Evolutionary conservation across 1,140 invertebrate genomes (phyloP), one percentile per base, ranked within the genome.

Genomic region (Wasmannia auropunctata): DNA sequence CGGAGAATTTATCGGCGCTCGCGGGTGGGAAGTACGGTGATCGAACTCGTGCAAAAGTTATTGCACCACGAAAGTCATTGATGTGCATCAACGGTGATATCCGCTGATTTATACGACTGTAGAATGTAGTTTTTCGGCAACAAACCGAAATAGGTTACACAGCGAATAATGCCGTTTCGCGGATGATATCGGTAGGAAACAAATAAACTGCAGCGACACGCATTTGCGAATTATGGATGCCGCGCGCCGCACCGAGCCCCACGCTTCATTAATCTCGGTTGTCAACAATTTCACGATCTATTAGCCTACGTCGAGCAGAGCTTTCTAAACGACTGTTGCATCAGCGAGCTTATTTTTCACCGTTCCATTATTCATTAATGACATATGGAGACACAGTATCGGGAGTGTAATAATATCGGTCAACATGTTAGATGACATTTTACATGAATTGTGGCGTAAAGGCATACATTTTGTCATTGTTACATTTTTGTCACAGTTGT

Each of bases 31-130:
- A 60, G 63, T 54, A 49, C 46, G 31, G 46, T 70, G 79, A 81
- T 81, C 79, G 51, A 56, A 16, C 28, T 25, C 37, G 67, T 22
- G 51, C 40, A 58, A 83, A 83, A 72, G 67, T 83, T 83, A 83
- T 83, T 72, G 51, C 67, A 25, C 67, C 37, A 70, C 67, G 54
- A 74, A 83, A 83, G 69, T 83, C 79, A 83, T 74, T 43, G 79
- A 74, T 83, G 79, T 83, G 67, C 79, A 83, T 83, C 79, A 74
- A 83, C 37, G 77, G 67, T 83, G 79, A 83, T 83, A 83, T 83
- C 51, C 67, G 79, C 6, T 83, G 67, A 83, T 83, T 83, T 74
- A 83, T 83, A 58, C 25, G 37, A 58, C 51, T 46, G 40, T 37
- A 56, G 46, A 56, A 56, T 60, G 67, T 62, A 74, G 51, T 74